These are phyloP conservation scores for Macrobrachium rosenbergii DNA, from an alignment of 1,140 invertebrate species.

Conservation along the genomic window DNA sequence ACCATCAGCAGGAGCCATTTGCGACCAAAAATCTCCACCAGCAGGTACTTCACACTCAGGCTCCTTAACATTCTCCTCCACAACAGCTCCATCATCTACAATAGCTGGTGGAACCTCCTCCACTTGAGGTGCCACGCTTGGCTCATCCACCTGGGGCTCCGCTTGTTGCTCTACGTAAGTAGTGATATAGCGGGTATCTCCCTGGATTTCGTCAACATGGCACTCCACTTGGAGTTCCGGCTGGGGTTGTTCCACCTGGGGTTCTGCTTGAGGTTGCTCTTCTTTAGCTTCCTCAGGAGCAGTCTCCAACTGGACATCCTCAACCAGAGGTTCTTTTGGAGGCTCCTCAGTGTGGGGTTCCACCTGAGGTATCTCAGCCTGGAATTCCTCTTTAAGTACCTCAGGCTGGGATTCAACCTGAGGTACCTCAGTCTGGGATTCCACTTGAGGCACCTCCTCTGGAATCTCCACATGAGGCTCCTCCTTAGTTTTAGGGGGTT, in stretches of 20 bases:
- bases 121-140: neutral
- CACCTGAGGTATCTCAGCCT: constrained; percentile 22
- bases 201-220: constrained; percentile 42
- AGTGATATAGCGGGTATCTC: neutral
- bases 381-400: neutral
- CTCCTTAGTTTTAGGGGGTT: neutral
- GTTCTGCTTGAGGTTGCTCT: constrained; percentile 50
- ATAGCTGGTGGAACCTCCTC: neutral
- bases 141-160: constrained; percentile 32
- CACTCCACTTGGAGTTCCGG: constrained; percentile 43
- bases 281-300: constrained; percentile 18
- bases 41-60: no score
- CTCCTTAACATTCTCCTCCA: constrained; percentile 38
- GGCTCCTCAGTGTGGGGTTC: constrained; percentile 25
- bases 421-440: constrained; percentile 40
- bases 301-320: constrained; percentile 39
- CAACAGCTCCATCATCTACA: constrained; percentile 28
- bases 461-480: constrained; percentile 38
- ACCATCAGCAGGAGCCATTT: neutral
- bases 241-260: constrained; percentile 40
- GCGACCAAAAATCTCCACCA: no score
- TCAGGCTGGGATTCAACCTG: constrained; percentile 33
- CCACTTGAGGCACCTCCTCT: constrained; percentile 39
- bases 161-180: constrained; percentile 16
- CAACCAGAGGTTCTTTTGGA: constrained; percentile 20